Evolutionary conservation across 1,140 invertebrate genomes (phyloP), one percentile per base, ranked within the genome.

Genomic region (Magallana ariakensis): DNA sequence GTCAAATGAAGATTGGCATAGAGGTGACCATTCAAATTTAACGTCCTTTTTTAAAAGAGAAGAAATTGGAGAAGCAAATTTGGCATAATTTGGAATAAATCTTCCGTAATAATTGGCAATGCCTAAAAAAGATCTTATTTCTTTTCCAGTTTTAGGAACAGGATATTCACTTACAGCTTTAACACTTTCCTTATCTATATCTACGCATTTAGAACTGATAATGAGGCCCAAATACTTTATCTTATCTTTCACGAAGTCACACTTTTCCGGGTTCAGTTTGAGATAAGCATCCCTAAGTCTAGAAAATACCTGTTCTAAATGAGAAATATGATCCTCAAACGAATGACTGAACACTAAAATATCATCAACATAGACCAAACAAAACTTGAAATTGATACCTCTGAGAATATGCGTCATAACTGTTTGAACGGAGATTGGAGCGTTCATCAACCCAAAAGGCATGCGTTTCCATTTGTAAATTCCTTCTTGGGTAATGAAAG

Each of bases 1-100:
- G 11, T 91, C 86, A 89, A 92, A 92, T 10, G 91, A 80, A 16
- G 80, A 10, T 87, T 92, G 85, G 85, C 88, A 91, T 15, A 82
- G 60, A 16, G 83, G 54, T 55, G 89, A 84, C 91, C 90, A 92
- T 19, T 60, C 57, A 81, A 83, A 81, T 54, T 62, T 86, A 1
- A 58, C 56, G n/a, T 82, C 66, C 57, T 88, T 85, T 75, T 88
- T 85, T 15, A 87, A 22, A 15, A 91, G 22, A 80, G 53, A 80
- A 8, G 22, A 19, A 15, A 84, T n/a, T 22, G 13, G 22, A 46
- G 82, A 33, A 22, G 62, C 56, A 80, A 58, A 9, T 81, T 81
- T 86, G 1, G 55, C 19, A 60, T 55, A 57, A 57, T 81, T 80
- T 33, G 54, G 15, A 81, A 81, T 57, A 26, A 56, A 80, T 82